Percentiles rank a stretch among this genome's conserved stretches.
These are phyloP conservation scores for Tautogolabrus adspersus DNA, from an alignment of 2,113 vertebrate species.

Conservation along the genomic window DNA sequence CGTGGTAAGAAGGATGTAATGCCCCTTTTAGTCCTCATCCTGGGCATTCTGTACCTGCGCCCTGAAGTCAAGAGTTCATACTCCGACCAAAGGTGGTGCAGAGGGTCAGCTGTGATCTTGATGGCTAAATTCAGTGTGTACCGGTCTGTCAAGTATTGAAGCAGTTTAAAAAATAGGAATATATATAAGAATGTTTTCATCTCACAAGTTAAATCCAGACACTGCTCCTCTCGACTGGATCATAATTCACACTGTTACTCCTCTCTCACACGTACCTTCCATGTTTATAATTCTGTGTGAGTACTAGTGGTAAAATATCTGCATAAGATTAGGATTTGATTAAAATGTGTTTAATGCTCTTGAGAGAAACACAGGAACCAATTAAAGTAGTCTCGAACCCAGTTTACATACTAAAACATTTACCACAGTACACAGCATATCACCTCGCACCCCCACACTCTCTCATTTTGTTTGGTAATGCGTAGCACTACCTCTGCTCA, in stretches of 20 bases:
- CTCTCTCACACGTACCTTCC: neutral
- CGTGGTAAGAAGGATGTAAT: no score
- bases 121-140: no score
- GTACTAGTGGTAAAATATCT: slow-evolving; percentile 8
- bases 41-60: no score
- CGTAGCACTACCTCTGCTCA: slow-evolving; percentile 3
- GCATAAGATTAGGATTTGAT: slow-evolving; percentile 28
- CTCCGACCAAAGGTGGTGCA: no score
- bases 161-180: no score
- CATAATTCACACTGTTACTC: neutral
- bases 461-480: slow-evolving; percentile 18
- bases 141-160: no score
- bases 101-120: no score
- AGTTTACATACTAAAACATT: neutral
- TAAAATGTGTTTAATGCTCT: slow-evolving; percentile 15
- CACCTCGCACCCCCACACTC: no score
- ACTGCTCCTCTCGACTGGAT: neutral
- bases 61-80: no score
- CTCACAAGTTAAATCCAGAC: neutral
- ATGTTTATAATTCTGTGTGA: slow-evolving; percentile 22
- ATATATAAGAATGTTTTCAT: neutral
- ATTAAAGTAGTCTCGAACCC: slow-evolving; percentile 38
- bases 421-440: slow-evolving; percentile 14
- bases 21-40: no score
- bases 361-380: slow-evolving; percentile 33